phyloP scores from a whole-genome alignment of 2,888 invertebrate species.

The Julus scanicus region DNA sequence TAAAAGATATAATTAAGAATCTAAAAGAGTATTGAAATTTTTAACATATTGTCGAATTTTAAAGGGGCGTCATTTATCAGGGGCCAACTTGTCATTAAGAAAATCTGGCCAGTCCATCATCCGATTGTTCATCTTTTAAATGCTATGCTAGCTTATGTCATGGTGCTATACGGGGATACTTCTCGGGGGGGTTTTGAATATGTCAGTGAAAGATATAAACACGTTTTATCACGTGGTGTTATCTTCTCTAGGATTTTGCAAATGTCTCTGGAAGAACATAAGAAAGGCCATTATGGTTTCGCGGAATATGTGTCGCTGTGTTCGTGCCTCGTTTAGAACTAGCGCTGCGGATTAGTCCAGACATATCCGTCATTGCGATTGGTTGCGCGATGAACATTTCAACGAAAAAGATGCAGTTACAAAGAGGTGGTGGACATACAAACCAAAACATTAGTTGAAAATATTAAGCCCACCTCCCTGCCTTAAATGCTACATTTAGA shows the following conservation, averaged over 20 bases:
- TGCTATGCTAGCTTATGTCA: not conserved
- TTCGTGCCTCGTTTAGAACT: constrained; percentile 22
- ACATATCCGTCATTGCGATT: not conserved
- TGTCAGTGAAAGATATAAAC: constrained; percentile 23
- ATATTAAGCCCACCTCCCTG: not conserved
- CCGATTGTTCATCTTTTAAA: not conserved
- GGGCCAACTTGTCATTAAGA: too few species aligned
- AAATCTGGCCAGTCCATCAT: too few species aligned
- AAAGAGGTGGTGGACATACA: not conserved
- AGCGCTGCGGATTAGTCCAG: not conserved
- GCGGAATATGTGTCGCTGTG: not conserved
- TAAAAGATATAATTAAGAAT: too few species aligned
- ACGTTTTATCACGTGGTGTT: constrained; percentile 29
- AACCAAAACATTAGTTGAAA: not conserved
- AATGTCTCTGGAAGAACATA: constrained; percentile 30
- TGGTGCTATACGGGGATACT: not conserved
- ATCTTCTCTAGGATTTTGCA: constrained; percentile 23
- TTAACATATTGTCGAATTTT: too few species aligned
- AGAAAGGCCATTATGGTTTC: constrained; percentile 36
- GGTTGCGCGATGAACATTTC: not conserved
- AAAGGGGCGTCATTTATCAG: too few species aligned
- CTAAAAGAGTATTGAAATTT: too few species aligned
- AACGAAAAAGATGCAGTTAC: not conserved
- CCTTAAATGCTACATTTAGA: not conserved
- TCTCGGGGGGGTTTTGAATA: constrained; percentile 1